A percentile compares a stretch with the other conserved stretches of the same genome.
These are phyloP conservation scores for Lypha dubia DNA, from an alignment of 2,888 invertebrate species.

Conservation along the genomic window DNA sequence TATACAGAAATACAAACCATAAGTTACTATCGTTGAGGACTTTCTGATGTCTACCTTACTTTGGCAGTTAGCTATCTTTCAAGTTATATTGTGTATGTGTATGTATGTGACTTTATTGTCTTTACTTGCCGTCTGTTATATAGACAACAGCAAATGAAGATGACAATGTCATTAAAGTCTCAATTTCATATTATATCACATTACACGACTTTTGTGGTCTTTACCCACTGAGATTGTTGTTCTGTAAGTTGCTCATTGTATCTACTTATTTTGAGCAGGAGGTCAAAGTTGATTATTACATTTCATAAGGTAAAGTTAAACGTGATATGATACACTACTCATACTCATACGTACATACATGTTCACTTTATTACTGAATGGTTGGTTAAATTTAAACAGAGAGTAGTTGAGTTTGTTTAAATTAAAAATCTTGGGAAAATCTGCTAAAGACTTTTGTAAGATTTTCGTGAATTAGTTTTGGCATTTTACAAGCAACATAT, in stretches of 20 bases:
- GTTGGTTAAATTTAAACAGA: not conserved
- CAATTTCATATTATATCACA: slow-evolving; percentile 60
- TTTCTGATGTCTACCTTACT: slow-evolving; percentile 32
- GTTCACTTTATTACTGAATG: not conserved
- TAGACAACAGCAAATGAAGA: slow-evolving; percentile 56
- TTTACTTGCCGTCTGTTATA: slow-evolving; percentile 27
- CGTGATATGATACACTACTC: not conserved
- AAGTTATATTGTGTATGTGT: too few species aligned
- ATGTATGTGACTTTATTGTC: not conserved
- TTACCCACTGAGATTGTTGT: slow-evolving; percentile 37
- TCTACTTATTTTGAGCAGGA: slow-evolving; percentile 24
- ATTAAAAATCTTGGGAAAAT: not conserved
- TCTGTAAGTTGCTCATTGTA: slow-evolving; percentile 42
- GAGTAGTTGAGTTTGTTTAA: not conserved
- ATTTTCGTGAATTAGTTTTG: too few species aligned
- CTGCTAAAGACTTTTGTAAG: not conserved
- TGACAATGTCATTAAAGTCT: slow-evolving; percentile 69
- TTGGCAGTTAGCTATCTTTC: slow-evolving; percentile 12
- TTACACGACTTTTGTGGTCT: slow-evolving; percentile 54
- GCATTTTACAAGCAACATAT: too few species aligned
- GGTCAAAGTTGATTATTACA: slow-evolving; percentile 62
- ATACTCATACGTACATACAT: not conserved
- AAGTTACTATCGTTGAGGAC: slow-evolving; percentile 35
- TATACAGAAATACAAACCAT: slow-evolving; percentile 7
- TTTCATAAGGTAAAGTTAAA: slow-evolving; percentile 4